Conservation (phyloP, 1,140 invertebrate genomes). For the Drosophila nasuta region DNA sequence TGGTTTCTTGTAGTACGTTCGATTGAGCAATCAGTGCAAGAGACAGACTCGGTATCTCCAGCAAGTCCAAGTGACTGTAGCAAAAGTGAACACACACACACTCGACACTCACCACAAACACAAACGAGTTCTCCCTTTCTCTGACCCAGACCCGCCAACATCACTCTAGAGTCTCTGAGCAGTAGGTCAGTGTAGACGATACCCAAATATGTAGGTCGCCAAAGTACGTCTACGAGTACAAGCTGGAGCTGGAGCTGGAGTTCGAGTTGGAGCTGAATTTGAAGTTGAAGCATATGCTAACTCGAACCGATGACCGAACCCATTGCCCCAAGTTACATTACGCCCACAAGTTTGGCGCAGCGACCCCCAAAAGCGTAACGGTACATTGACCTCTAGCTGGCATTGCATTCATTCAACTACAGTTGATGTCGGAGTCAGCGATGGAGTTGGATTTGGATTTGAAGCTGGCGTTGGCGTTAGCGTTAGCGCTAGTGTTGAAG, state of each 20-base stretch:
- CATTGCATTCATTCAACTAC: not conserved
- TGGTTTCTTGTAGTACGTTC: slow-evolving; percentile 20
- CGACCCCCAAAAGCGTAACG: slow-evolving; percentile 39
- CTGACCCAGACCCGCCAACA: slow-evolving; percentile 72
- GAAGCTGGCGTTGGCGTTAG: too few species aligned
- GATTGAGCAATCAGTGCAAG: slow-evolving; percentile 52
- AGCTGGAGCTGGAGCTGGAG: not conserved
- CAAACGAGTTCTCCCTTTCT: slow-evolving; percentile 72
- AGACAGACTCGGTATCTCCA: slow-evolving; percentile 13
- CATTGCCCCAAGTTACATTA: slow-evolving; percentile 4
- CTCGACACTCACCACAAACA: not conserved
- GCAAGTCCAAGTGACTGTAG: slow-evolving; percentile 26
- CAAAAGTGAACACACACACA: slow-evolving; percentile 61
- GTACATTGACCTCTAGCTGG: slow-evolving; percentile 36
- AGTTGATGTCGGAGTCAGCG: not conserved
- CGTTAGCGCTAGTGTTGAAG: too few species aligned
- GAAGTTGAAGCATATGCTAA: too few species aligned
- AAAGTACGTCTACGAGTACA: slow-evolving; percentile 22
- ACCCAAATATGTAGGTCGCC: slow-evolving; percentile 42
- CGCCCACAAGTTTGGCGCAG: slow-evolving; percentile 43
- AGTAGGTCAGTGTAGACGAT: slow-evolving; percentile 64
- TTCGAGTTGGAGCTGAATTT: not conserved
- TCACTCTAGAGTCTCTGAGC: slow-evolving; percentile 22
- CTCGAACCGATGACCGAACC: slow-evolving; percentile 33
- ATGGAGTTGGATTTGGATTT: not conserved